These are phyloP conservation scores for Lithophane leautieri DNA, from an alignment of 2,888 invertebrate species.

Conservation along the genomic window DNA sequence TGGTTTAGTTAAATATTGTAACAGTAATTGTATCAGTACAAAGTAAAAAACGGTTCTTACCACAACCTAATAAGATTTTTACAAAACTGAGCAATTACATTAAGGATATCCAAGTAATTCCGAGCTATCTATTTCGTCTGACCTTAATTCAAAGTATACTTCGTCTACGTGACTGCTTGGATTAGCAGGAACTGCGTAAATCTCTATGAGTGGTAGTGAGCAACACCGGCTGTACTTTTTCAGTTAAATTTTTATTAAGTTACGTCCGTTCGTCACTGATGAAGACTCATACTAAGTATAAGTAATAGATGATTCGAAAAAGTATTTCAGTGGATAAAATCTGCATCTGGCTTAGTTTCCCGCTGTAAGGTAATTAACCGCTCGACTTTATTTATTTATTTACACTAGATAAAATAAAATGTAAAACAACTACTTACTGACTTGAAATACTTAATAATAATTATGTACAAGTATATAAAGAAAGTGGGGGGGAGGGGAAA, in stretches of 20 bases:
- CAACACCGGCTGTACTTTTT: conserved; percentile 8
- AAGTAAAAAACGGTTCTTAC: too few relatives aligned
- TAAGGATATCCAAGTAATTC: conserved; percentile 41
- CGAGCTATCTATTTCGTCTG: conserved; percentile 34
- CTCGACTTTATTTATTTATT: too few relatives aligned
- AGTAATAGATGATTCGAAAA: conserved; percentile 32
- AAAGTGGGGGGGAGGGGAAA: too few relatives aligned
- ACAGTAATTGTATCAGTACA: too few relatives aligned
- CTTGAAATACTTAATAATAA: too few relatives aligned
- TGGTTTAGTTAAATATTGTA: too few relatives aligned
- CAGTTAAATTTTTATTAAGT: conserved; percentile 48
- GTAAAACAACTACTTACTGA: too few relatives aligned
- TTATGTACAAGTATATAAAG: too few relatives aligned
- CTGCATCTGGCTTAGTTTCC: conserved; percentile 30
- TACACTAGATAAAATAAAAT: too few relatives aligned
- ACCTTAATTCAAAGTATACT: conserved; percentile 50
- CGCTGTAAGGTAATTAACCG: background rate
- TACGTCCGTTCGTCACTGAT: conserved; percentile 9
- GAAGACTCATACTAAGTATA: conserved; percentile 15
- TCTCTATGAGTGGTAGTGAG: conserved; percentile 28
- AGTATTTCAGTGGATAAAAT: conserved; percentile 40
- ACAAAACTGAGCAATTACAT: conserved; percentile 40
- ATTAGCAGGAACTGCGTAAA: conserved; percentile 44
- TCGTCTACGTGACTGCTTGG: conserved; percentile 46
- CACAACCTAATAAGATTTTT: conserved; percentile 26